A percentile compares a stretch with the other conserved stretches of the same genome.
Conservation (phyloP, 2,888 invertebrate genomes). For the Cataglyphis rosenhaueri region DNA sequence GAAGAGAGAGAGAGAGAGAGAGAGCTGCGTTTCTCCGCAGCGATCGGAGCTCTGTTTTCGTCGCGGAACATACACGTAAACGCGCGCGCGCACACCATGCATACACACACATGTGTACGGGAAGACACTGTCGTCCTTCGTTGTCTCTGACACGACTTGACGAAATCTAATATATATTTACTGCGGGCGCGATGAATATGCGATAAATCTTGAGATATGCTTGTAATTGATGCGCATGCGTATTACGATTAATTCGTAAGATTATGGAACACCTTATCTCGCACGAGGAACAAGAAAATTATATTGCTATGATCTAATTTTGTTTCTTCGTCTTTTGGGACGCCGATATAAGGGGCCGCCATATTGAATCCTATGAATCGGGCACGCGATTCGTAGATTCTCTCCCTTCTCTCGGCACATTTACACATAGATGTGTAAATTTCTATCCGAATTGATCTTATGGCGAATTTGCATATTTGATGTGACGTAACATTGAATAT, state of each 20-base stretch:
- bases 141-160: neutral
- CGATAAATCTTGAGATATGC: neutral
- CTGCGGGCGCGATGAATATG: neutral
- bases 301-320: slow-evolving; percentile 1
- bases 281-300: slow-evolving; percentile 1
- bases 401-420: too few species aligned
- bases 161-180: neutral
- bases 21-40: slow-evolving; percentile 10
- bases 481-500: neutral
- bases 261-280: neutral
- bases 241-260: neutral
- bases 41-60: slow-evolving; percentile 22
- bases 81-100: neutral
- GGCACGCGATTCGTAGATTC: neutral
- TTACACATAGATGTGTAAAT: too few species aligned
- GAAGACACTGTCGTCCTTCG: neutral
- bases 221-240: neutral
- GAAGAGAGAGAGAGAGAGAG: neutral
- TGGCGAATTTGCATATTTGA: neutral
- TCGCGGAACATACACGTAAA: neutral
- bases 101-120: neutral
- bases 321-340: neutral
- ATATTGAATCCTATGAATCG: neutral
- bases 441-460: neutral
- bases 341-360: neutral